phyloP scores from a whole-genome alignment of 2,113 vertebrate genomes.

The Atrichornis clamosus region DNA sequence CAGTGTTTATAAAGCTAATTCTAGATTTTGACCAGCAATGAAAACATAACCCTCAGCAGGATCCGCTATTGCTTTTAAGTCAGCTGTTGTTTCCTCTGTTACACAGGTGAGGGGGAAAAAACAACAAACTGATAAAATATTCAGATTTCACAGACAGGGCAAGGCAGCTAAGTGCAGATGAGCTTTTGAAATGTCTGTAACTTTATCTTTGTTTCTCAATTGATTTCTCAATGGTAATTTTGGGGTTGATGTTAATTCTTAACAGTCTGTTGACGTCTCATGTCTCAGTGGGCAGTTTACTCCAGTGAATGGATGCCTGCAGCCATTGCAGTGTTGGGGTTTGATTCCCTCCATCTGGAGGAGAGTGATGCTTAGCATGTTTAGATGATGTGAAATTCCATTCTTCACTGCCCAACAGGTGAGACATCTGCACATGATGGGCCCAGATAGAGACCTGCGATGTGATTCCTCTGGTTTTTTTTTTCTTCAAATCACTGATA shows the following conservation, averaged over 20 bases:
- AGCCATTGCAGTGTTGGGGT: neutral
- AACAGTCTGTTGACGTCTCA: neutral
- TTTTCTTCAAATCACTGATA: neutral
- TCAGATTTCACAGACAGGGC: neutral
- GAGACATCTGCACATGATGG: neutral
- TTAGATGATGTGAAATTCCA: neutral
- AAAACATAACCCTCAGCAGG: neutral
- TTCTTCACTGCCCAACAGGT: neutral
- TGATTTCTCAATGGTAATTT: neutral
- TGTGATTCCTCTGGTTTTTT: neutral
- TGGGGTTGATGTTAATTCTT: neutral
- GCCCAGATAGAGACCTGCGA: neutral
- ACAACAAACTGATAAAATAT: neutral
- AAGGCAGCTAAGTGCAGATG: neutral
- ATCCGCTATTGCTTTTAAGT: slow-evolving; percentile 21
- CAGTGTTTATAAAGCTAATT: slow-evolving; percentile 55
- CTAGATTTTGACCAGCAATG: slow-evolving; percentile 19
- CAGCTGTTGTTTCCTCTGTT: neutral
- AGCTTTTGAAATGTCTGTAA: neutral
- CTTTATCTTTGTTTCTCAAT: neutral
- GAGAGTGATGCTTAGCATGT: neutral
- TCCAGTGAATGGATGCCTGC: neutral
- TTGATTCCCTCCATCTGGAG: neutral
- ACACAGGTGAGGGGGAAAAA: neutral
- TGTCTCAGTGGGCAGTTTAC: neutral